phyloP scores from a whole-genome alignment of 2,113 vertebrate species.

The Amphiprion ocellaris region DNA sequence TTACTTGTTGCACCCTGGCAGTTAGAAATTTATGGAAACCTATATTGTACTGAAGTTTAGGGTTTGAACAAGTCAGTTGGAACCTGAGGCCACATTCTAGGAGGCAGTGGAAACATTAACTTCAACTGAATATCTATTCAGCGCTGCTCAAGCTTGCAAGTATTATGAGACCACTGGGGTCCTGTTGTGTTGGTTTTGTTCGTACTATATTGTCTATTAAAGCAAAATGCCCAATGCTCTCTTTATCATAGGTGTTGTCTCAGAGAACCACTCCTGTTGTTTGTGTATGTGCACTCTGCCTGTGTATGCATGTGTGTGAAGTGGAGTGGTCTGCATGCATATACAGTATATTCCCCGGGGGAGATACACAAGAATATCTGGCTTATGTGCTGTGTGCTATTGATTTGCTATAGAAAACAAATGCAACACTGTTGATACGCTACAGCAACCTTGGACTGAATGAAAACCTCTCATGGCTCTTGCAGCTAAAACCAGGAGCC shows the following conservation, averaged over 20 bases:
- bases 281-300: neutral
- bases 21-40: neutral
- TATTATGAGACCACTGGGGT: slow-evolving; percentile 2
- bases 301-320: slow-evolving; percentile 17
- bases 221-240: slow-evolving; percentile 4
- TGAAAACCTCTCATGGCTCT: slow-evolving; percentile 14
- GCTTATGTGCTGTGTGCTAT: slow-evolving; percentile 60
- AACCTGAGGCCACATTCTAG: slow-evolving; percentile 24
- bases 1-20: slow-evolving; percentile 27
- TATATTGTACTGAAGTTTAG: slow-evolving; percentile 17
- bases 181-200: slow-evolving; percentile 24
- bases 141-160: slow-evolving; percentile 23
- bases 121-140: slow-evolving; percentile 13
- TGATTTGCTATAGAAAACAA: slow-evolving; percentile 66
- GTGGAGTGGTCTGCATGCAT: slow-evolving; percentile 27
- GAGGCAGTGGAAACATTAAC: slow-evolving; percentile 5
- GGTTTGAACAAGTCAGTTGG: slow-evolving; percentile 19
- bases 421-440: slow-evolving; percentile 55
- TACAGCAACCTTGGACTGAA: slow-evolving; percentile 25
- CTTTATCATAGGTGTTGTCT: slow-evolving; percentile 8
- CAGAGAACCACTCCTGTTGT: neutral
- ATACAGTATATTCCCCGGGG: slow-evolving; percentile 27
- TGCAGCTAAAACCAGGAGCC: slow-evolving; percentile 8
- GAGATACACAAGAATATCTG: slow-evolving; percentile 41
- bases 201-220: neutral